Conservation (phyloP, 2,113 vertebrate genomes). For the Microtus pennsylvanicus region DNA sequence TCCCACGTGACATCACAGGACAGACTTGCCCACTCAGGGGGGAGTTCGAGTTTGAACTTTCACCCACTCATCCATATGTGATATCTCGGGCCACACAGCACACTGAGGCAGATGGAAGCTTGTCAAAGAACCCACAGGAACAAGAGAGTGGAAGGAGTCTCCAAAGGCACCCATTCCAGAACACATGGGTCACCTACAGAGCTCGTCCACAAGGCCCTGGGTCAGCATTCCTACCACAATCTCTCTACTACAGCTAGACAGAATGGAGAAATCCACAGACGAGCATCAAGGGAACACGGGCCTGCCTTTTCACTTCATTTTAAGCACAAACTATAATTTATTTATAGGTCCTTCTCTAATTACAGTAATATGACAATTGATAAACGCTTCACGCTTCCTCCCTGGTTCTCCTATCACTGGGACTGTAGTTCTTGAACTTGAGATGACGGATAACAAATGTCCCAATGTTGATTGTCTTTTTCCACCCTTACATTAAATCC, state of each 20-base stretch:
- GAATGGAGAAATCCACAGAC: neutral
- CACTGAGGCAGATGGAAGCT: neutral
- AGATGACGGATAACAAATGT: constrained; percentile 78
- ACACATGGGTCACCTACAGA: accelerated
- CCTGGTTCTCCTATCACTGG: constrained; percentile 51
- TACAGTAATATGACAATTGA: constrained; percentile 66
- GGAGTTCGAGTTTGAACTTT: neutral
- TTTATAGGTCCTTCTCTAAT: constrained; percentile 52
- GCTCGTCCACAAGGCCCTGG: neutral
- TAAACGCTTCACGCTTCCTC: constrained; percentile 71
- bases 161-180: neutral
- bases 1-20: too few relatives aligned
- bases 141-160: neutral
- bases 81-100: neutral
- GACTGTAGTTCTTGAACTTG: constrained; percentile 53
- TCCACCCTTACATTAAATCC: constrained; percentile 78
- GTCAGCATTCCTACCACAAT: neutral
- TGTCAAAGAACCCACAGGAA: neutral
- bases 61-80: too few relatives aligned
- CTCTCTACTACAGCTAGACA: neutral
- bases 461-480: constrained; percentile 77
- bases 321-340: neutral
- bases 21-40: neutral
- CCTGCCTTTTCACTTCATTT: neutral
- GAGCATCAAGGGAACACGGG: neutral